Evolutionary conservation across 2,888 invertebrate species (phyloP).

Genomic region (Itoplectis maculator): DNA sequence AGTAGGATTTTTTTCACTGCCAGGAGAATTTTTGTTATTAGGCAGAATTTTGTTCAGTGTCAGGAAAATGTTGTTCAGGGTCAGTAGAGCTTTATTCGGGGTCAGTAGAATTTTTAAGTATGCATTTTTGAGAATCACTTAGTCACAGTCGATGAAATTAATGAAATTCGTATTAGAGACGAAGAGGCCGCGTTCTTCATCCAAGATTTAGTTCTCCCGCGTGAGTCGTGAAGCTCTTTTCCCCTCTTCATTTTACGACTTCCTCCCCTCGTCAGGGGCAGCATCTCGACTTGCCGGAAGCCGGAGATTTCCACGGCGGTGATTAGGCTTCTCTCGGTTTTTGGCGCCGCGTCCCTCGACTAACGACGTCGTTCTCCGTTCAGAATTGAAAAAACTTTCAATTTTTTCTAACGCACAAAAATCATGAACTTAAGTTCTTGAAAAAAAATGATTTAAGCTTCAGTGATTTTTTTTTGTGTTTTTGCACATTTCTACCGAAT

Average conservation of each 20-base stretch:
- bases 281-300: slow-evolving; percentile 10
- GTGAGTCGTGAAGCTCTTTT: slow-evolving; percentile 2
- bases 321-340: background rate
- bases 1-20: no score
- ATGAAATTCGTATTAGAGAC: background rate
- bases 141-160: no score
- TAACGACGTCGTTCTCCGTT: background rate
- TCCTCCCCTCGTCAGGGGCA: background rate
- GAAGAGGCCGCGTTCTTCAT: background rate
- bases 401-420: background rate
- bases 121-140: no score
- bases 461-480: background rate
- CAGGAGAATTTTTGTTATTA: no score
- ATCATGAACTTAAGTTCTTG: background rate
- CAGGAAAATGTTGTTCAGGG: no score
- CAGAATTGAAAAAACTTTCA: background rate
- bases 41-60: no score
- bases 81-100: no score
- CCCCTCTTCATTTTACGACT: slow-evolving; percentile 20
- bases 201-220: background rate
- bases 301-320: slow-evolving; percentile 1
- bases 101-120: no score
- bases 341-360: background rate
- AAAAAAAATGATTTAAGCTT: background rate
- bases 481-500: background rate